phyloP scores from a whole-genome alignment of 2,888 invertebrate species.

The Cabera pusaria region DNA sequence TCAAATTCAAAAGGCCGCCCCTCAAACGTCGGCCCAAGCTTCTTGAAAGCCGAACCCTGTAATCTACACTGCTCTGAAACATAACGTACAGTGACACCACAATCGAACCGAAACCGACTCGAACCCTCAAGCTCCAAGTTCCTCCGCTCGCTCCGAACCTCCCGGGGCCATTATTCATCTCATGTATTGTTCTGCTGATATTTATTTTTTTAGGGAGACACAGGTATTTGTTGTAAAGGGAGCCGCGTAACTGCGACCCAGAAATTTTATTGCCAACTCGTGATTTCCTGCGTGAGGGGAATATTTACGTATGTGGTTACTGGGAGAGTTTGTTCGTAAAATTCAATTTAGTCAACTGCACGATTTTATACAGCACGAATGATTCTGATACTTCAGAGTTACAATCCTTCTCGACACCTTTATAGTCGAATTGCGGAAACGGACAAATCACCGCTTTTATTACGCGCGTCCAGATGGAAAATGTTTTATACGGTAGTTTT shows the following conservation, averaged over 20 bases:
- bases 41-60: slow-evolving; percentile 21
- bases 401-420: slow-evolving; percentile 1
- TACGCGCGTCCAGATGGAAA: slow-evolving; percentile 28
- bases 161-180: slow-evolving; percentile 31
- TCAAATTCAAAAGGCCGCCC: background rate
- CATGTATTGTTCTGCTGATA: slow-evolving; percentile 34
- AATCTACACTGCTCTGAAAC: slow-evolving; percentile 13
- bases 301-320: slow-evolving; percentile 23
- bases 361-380: slow-evolving; percentile 5
- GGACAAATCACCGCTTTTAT: slow-evolving; percentile 32
- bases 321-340: slow-evolving; percentile 15
- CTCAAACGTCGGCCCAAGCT: slow-evolving; percentile 2
- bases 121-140: slow-evolving; percentile 6
- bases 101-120: slow-evolving; percentile 16
- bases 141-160: slow-evolving; percentile 12
- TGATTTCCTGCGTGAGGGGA: slow-evolving; percentile 30
- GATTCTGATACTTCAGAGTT: slow-evolving; percentile 3
- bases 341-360: slow-evolving; percentile 12
- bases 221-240: slow-evolving; percentile 32
- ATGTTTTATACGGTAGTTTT: slow-evolving; percentile 27
- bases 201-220: slow-evolving; percentile 32
- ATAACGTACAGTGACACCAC: slow-evolving; percentile 23
- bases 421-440: slow-evolving; percentile 22
- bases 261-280: slow-evolving; percentile 30
- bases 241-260: slow-evolving; percentile 25